Evolutionary conservation across 2,113 vertebrate genomes (phyloP).

Genomic region (Stictonetta naevosa): DNA sequence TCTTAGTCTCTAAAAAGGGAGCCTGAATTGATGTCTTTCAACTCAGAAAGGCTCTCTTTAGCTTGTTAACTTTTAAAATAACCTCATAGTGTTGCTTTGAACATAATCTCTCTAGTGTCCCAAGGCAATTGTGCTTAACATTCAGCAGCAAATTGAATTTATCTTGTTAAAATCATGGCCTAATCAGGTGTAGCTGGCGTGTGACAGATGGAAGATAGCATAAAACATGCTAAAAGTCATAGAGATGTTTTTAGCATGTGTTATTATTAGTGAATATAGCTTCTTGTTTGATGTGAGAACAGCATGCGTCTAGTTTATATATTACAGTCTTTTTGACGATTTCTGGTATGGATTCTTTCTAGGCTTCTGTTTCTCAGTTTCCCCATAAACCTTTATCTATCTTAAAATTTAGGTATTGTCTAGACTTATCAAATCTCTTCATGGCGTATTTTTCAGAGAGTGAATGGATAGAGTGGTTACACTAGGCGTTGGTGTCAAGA

Average conservation of each 20-base stretch:
- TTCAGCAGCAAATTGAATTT: not conserved
- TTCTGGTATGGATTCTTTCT: not conserved
- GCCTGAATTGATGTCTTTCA: not conserved
- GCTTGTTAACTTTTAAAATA: not conserved
- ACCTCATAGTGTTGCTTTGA: not conserved
- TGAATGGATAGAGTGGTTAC: not conserved
- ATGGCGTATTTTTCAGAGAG: not conserved
- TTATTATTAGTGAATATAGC: not conserved
- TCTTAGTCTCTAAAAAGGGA: not conserved
- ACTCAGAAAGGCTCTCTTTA: not conserved
- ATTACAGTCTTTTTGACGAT: not conserved
- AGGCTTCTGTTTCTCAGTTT: not conserved
- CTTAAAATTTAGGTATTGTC: not conserved
- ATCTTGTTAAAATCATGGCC: not conserved
- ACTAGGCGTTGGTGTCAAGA: not conserved
- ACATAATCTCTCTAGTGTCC: not conserved
- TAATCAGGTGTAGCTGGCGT: not conserved
- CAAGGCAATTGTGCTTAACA: not conserved
- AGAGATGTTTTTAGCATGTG: not conserved
- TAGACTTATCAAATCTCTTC: not conserved
- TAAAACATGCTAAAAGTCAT: not conserved
- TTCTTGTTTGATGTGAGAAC: not conserved
- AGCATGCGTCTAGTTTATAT: not conserved
- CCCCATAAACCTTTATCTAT: not conserved
- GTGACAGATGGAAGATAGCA: accelerated